Evolutionary conservation across 2,113 vertebrate species (phyloP), one percentile per base, ranked within the genome.

Genomic region (Siphamia tubifer): DNA sequence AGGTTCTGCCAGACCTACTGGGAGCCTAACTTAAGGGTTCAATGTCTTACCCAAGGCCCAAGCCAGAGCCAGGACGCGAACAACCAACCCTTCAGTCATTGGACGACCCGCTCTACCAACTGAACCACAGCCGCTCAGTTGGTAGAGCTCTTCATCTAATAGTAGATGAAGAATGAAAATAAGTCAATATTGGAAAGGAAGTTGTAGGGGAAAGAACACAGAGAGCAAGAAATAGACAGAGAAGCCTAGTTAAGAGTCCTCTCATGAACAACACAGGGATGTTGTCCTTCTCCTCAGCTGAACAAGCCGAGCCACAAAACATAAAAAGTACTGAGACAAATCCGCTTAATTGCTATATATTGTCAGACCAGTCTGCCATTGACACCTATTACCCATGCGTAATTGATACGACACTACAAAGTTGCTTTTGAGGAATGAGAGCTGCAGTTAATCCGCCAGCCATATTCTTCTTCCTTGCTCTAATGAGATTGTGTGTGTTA

Each of bases 401-500:
- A 87, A 86, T 86, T 77, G 87, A 87, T 77, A 84, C 47, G 31
- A 71, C 82, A 86, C 79, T 74, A 79, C 74, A 85, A 85, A 85
- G 89, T 86, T 81, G 82, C 83, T 87, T 48, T 83, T 83, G 85
- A 89, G 81, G 64, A 82, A 81, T 43, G 63, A 82, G 79, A 57
- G 74, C 72, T 56, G 63, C 56, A 38, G 77, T 78, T 88, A 89
- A 90, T 86, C 74, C 77, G 20, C 66, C 67, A 66, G 65, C 62
- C 82, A 75, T 83, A 87, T 84, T 85, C 55, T 77, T 76, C 79
- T 76, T 51, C 34, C 72, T 71, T 47, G 70, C 78, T 47, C 79
- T 88, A 87, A 85, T 88, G 79, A 90, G 79, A 87, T 84, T 86
- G 71, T 82, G 65, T 77, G 83, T 67, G 76, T 82, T 89, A 82